These are phyloP conservation scores for Salvelinus sp. DNA, from an alignment of 2,113 vertebrate genomes.

Conservation along the genomic window DNA sequence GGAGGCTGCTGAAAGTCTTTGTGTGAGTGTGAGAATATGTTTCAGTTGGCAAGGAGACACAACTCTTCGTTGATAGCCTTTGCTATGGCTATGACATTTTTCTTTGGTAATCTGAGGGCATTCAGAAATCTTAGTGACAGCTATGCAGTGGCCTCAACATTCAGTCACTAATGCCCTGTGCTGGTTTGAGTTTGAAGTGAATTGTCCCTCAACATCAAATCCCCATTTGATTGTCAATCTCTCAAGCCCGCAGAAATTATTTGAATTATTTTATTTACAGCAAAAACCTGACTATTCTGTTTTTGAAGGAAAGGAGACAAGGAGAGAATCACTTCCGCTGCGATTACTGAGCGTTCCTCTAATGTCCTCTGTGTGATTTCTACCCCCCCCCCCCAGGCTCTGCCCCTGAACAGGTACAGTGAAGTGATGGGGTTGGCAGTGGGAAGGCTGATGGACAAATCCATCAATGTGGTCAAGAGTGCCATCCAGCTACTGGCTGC, in stretches of 20 bases:
- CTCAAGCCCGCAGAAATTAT: no score
- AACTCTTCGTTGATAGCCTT: conserved; percentile 11
- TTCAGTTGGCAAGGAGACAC: conserved; percentile 31
- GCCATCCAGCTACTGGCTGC: conserved; percentile 91
- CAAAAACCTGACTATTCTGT: neutral
- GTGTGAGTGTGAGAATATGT: conserved; percentile 10
- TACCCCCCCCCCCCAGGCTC: conserved; percentile 68
- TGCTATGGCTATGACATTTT: conserved; percentile 35
- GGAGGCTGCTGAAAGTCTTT: conserved; percentile 33
- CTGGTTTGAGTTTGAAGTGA: no score
- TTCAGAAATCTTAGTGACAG: neutral
- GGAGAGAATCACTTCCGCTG: neutral
- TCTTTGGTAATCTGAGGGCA: conserved; percentile 66
- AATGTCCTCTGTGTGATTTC: neutral
- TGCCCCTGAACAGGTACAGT: conserved; percentile 87
- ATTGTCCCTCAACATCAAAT: no score
- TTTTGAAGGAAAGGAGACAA: neutral
- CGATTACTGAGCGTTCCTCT: no score
- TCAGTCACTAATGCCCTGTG: no score
- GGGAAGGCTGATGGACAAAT: conserved; percentile 88
- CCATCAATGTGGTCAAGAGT: conserved; percentile 89
- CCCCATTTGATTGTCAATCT: no score
- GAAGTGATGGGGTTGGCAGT: conserved; percentile 86
- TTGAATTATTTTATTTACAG: no score
- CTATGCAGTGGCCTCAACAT: no score